These are phyloP conservation scores for Dipodomys merriami DNA, from an alignment of 2,113 vertebrate genomes.

Conservation along the genomic window DNA sequence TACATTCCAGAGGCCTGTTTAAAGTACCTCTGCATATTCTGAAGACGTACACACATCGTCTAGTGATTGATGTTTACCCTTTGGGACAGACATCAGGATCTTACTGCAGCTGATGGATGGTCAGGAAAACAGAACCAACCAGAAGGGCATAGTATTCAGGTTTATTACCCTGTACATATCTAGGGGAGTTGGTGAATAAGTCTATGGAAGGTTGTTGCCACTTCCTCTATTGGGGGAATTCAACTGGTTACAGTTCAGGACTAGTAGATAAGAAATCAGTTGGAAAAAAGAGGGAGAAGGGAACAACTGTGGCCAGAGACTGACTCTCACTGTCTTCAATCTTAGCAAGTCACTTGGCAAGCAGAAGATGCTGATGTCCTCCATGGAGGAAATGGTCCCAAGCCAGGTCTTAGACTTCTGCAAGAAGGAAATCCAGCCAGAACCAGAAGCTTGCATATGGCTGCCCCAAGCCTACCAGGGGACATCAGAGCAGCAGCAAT, in stretches of 20 bases:
- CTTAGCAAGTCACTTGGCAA: neutral
- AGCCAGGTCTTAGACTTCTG: neutral
- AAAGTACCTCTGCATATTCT: neutral
- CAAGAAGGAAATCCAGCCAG: neutral
- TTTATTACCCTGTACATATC: neutral
- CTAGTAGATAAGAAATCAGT: neutral
- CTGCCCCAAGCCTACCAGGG: neutral
- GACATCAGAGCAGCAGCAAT: no score
- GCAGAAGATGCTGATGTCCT: neutral
- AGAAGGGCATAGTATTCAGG: neutral
- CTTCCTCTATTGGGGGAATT: neutral
- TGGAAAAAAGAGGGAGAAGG: fast-evolving
- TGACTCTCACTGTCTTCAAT: neutral
- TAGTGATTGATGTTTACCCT: neutral
- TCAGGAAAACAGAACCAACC: neutral
- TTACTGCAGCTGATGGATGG: no score
- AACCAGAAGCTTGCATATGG: neutral
- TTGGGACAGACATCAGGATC: fast-evolving
- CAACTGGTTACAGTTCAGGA: neutral
- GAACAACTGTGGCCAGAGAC: neutral
- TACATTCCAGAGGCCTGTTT: neutral
- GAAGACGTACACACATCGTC: neutral
- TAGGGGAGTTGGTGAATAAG: no score
- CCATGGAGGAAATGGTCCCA: fast-evolving
- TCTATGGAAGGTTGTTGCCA: neutral